Percentiles rank a stretch among this genome's conserved stretches.
Evolutionary conservation across 2,113 vertebrate genomes (phyloP).

Genomic region (Cyprinodon tularosa): DNA sequence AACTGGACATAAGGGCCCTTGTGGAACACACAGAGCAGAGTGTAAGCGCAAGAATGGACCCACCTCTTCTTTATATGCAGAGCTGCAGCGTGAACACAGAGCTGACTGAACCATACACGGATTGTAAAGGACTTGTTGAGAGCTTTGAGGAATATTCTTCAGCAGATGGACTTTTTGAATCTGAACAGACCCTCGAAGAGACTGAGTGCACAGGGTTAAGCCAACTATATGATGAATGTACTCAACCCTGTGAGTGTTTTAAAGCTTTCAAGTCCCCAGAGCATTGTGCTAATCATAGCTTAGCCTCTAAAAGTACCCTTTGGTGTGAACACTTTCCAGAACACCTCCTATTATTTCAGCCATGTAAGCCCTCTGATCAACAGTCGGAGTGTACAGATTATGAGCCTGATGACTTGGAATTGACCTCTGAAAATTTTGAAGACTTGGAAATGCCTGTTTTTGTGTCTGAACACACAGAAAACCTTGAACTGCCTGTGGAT

Average conservation of each 20-base stretch:
- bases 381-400: constrained; percentile 45
- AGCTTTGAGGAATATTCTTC: constrained; percentile 41
- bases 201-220: constrained; percentile 62
- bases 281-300: constrained; percentile 62
- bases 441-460: constrained; percentile 46
- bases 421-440: constrained; percentile 34
- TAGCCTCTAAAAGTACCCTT: constrained; percentile 48
- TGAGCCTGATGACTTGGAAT: constrained; percentile 36
- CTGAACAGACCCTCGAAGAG: constrained; percentile 31
- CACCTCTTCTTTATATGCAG: constrained; percentile 46
- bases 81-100: constrained; percentile 30
- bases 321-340: constrained; percentile 61
- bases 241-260: constrained; percentile 72
- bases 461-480: constrained; percentile 25
- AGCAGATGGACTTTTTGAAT: constrained; percentile 36
- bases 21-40: constrained; percentile 55
- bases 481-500: constrained; percentile 16
- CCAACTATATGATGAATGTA: constrained; percentile 61
- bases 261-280: constrained; percentile 58
- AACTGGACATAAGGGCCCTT: constrained; percentile 46
- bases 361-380: constrained; percentile 52
- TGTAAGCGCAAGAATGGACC: constrained; percentile 39
- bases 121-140: constrained; percentile 36
- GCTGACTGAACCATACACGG: constrained; percentile 25
- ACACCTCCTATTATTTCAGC: constrained; percentile 56